Evolutionary conservation across 2,797 vertebrate genomes (phyloP).

Genomic region (Tangara arthus): DNA sequence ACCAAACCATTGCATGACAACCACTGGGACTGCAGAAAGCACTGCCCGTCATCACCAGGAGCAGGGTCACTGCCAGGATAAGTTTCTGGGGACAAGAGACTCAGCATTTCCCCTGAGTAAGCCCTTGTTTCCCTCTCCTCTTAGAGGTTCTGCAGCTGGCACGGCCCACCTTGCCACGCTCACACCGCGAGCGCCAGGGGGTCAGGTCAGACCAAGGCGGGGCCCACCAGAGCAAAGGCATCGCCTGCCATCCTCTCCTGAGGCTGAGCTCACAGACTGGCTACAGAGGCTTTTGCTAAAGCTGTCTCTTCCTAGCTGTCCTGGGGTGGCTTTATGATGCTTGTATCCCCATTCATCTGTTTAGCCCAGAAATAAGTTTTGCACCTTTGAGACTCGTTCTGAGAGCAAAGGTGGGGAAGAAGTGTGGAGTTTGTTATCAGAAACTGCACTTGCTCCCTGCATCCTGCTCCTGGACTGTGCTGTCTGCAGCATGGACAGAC

Average conservation of each 20-base stretch:
- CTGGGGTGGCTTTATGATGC: neutral
- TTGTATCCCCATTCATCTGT: neutral
- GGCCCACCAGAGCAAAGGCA: neutral
- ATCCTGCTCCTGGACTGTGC: neutral
- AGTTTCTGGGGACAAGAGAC: neutral
- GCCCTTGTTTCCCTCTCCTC: neutral
- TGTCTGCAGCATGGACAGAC: neutral
- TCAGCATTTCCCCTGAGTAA: neutral
- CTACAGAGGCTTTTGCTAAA: neutral
- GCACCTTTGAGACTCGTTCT: neutral
- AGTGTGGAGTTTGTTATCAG: neutral
- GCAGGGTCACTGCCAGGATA: neutral
- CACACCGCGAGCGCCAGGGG: fast-evolving
- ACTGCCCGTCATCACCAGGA: neutral
- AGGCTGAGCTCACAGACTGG: neutral
- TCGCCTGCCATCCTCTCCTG: neutral
- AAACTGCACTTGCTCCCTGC: neutral
- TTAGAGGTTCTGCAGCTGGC: neutral
- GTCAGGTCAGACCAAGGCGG: neutral
- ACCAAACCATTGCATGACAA: neutral
- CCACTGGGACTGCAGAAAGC: neutral
- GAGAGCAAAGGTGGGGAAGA: neutral
- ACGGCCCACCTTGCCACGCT: neutral
- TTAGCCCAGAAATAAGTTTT: neutral
- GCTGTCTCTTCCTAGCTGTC: neutral